A percentile compares a stretch with the other conserved stretches of the same genome.
Evolutionary conservation across 92 coral and sea anemone genomes (phyloP).

Genomic region (Isaurus tuberculatus): DNA sequence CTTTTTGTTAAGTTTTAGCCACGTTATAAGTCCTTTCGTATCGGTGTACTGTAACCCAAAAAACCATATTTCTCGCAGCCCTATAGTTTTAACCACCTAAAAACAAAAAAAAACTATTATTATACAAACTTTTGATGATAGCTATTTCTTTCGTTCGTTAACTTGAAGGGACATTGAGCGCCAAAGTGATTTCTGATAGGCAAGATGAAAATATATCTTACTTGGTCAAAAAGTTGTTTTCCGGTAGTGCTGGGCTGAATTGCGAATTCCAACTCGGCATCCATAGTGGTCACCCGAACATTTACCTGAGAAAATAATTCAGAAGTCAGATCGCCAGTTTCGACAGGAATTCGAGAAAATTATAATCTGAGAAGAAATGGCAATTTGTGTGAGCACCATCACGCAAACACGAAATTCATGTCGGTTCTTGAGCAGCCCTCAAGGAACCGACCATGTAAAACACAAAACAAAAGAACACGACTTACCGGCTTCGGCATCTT

Average conservation of each 20-base stretch:
- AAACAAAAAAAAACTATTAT: not conserved
- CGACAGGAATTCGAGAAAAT: not conserved
- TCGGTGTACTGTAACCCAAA: conserved; percentile 88
- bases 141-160: not conserved
- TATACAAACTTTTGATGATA: not conserved
- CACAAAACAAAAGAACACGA: not conserved
- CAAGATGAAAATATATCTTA: not conserved
- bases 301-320: conserved; percentile 66
- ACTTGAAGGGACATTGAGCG: not conserved
- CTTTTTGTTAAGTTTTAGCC: conserved; percentile 94
- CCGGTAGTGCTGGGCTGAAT: conserved; percentile 98
- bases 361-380: not conserved
- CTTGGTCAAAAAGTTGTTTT: conserved; percentile 97
- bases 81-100: conserved; percentile 95
- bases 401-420: conserved; percentile 6
- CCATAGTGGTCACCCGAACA: conserved; percentile 95
- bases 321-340: not conserved
- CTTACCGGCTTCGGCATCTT: conserved; percentile 43
- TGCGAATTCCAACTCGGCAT: conserved; percentile 96
- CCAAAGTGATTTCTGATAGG: not conserved
- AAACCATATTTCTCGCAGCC: conserved; percentile 95
- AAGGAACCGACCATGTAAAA: not conserved
- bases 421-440: not conserved
- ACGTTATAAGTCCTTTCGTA: conserved; percentile 74
- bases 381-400: not conserved